phyloP scores from a whole-genome alignment of 2,888 invertebrate genomes.

The Deroplatys truncata region DNA sequence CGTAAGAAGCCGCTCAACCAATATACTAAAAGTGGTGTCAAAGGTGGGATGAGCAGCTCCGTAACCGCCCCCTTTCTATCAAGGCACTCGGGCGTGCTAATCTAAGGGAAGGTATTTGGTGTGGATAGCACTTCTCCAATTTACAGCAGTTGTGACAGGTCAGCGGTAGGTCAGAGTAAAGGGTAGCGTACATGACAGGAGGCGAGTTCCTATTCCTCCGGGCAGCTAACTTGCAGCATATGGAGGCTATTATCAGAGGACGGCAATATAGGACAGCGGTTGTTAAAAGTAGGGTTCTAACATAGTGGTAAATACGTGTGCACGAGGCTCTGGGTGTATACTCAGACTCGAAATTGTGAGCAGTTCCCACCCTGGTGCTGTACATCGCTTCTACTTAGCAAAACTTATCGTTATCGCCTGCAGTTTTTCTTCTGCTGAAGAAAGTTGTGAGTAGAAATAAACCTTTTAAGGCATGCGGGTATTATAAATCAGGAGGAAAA shows the following conservation, averaged over 20 bases:
- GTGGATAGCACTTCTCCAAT: background rate
- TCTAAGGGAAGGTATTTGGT: background rate
- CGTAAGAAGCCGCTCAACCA: background rate
- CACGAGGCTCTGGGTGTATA: no score
- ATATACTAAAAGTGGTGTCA: background rate
- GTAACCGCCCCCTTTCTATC: background rate
- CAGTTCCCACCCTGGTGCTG: no score
- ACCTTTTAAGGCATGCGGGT: no score
- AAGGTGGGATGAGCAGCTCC: background rate
- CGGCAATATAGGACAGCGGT: background rate
- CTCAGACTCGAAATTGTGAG: no score
- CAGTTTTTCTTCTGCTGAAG: no score
- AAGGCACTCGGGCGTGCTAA: background rate
- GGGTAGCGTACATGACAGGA: background rate
- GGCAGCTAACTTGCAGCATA: background rate
- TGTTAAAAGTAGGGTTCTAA: background rate
- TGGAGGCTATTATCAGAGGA: background rate
- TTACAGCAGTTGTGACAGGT: background rate
- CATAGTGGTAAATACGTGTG: background rate
- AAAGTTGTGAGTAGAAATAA: no score
- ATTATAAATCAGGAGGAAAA: no score
- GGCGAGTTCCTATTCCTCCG: background rate
- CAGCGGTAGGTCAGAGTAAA: background rate
- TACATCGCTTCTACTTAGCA: no score
- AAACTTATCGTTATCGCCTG: no score